Base-by-base conservation (phyloP, 2,797 vertebrate genomes). In the Harpagifer antarcticus region DNA sequence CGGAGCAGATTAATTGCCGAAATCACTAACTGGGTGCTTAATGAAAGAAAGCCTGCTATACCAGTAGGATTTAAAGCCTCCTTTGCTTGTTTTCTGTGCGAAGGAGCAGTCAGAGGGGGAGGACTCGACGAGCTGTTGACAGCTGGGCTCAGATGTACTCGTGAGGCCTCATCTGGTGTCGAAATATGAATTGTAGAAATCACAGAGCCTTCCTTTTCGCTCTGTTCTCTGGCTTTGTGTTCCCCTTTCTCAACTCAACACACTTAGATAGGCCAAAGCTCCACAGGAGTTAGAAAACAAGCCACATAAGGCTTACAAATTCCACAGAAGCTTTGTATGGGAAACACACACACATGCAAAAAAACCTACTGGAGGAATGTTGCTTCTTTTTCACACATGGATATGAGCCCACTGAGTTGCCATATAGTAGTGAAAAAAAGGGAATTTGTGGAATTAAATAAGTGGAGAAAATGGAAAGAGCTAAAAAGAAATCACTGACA, bases 1-100 rank as follows among this genome's bases (percentile, higher is more conserved):
- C 13, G 31, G 81, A 74, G 82, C 66, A 61, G 82, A 91, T 92
- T 90, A 91, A 92, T 93, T 88, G 79, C 63, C 59, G 64, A 85
- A 88, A 88, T 86, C 82, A 73, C 72, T 14, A 80, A 76, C 68
- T 72, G 81, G 85, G 91, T 86, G 74, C 72, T 56, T 78, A 83
- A 86, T 87, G 83, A 88, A 88, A 87, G 70, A 52, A 57, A 66
- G 40, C 33, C 33, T 72, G 47, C 56, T 57, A 20, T 81, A 81
- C 60, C 70, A 79, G 44, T n/a, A 53, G 76, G 75, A 79, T 59
- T 64, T 53, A 50, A 45, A 59, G 49, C 81, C 86, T 48, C 37
- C 16, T 72, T 72, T 57, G 53, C 78, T 90, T 86, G 74, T 89
- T 89, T 87, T 86, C 68, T 74, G 68, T 59, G 44, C 76, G 59